These are phyloP conservation scores for Bactericera cockerelli DNA, from an alignment of 1,140 invertebrate genomes.

Conservation along the genomic window DNA sequence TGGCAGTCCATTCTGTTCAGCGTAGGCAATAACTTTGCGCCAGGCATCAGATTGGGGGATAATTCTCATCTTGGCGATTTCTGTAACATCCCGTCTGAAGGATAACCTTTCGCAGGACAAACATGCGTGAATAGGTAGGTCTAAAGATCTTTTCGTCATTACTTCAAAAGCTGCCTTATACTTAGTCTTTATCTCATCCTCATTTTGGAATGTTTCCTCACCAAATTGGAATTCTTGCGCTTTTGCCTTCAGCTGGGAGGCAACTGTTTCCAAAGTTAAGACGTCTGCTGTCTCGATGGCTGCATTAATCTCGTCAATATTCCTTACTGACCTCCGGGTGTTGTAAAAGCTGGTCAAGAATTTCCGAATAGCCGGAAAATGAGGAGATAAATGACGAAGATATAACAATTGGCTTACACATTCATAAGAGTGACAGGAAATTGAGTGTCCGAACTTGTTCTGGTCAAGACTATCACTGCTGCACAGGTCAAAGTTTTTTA, in stretches of 20 bases:
- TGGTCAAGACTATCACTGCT: background rate
- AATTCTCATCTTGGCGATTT: conserved; percentile 14
- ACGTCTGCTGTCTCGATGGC: background rate
- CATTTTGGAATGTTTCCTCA: background rate
- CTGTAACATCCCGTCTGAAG: conserved; percentile 16
- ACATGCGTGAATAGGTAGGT: conserved; percentile 15
- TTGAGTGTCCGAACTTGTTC: background rate
- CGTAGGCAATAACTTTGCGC: background rate
- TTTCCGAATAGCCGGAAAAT: background rate
- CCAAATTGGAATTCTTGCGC: background rate
- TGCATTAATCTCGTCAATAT: background rate
- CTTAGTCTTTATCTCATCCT: background rate
- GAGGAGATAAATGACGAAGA: background rate
- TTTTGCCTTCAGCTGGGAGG: background rate
- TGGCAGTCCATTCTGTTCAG: conserved; percentile 15
- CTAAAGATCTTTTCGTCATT: background rate
- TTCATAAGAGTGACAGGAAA: background rate
- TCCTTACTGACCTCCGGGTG: background rate
- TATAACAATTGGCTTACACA: background rate
- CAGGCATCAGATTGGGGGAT: background rate
- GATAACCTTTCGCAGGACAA: conserved; percentile 22
- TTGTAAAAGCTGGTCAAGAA: background rate
- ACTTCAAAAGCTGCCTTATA: background rate
- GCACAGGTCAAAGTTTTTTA: background rate
- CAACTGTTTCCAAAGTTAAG: background rate